These are phyloP conservation scores for Hypselothyrea guttata DNA, from an alignment of 2,888 invertebrate species.

Conservation along the genomic window DNA sequence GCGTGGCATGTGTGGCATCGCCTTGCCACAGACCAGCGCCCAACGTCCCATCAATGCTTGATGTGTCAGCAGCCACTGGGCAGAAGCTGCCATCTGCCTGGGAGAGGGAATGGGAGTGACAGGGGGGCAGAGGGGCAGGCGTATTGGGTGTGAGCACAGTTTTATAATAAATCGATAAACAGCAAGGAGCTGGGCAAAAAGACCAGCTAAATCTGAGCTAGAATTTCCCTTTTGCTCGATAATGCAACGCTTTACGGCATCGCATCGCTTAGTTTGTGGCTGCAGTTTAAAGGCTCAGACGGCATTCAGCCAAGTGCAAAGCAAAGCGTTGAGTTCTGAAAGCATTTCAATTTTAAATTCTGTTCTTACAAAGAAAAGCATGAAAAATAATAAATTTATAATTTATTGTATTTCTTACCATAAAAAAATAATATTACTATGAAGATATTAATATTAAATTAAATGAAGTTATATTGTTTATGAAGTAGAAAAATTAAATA, in stretches of 20 bases:
- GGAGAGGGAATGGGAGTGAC: not conserved
- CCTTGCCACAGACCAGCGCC: slow-evolving; percentile 36
- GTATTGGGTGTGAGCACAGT: slow-evolving; percentile 40
- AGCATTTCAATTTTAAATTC: not conserved
- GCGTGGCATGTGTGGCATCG: slow-evolving; percentile 56
- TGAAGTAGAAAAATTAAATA: too few species aligned
- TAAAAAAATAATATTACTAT: too few species aligned
- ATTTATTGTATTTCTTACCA: too few species aligned
- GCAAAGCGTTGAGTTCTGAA: not conserved
- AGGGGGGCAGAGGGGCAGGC: not conserved
- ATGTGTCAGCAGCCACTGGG: slow-evolving; percentile 65
- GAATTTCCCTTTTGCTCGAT: slow-evolving; percentile 31
- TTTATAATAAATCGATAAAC: slow-evolving; percentile 71
- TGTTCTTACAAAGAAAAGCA: too few species aligned
- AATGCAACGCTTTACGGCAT: slow-evolving; percentile 15
- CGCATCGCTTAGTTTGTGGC: not conserved
- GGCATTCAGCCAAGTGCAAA: slow-evolving; percentile 6
- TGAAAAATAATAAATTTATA: too few species aligned
- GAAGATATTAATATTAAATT: too few species aligned
- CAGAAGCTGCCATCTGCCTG: slow-evolving; percentile 8
- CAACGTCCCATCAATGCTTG: slow-evolving; percentile 61
- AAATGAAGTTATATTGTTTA: too few species aligned
- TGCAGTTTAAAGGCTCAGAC: slow-evolving; percentile 20
- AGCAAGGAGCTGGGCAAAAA: slow-evolving; percentile 21
- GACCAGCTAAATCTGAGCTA: slow-evolving; percentile 37